Evolutionary conservation across 2,888 invertebrate genomes (phyloP), one percentile per base, ranked within the genome.

Genomic region (Zaprionus lineosus): DNA sequence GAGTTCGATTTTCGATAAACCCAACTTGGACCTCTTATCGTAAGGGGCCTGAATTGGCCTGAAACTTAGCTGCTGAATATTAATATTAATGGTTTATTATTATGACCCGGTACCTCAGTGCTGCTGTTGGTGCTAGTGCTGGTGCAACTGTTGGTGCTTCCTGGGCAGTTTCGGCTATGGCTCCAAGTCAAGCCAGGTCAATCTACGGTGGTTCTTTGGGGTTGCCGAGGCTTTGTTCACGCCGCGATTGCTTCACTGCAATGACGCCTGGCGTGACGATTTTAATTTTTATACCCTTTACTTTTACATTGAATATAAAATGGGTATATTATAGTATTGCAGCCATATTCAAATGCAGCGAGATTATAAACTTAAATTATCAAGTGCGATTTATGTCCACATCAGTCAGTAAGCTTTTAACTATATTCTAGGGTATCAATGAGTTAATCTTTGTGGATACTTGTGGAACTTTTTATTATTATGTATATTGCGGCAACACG

Each of bases 181-280:
- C 39, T 41, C 31, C 24, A 21, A 46, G 40, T 55, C 18, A 28
- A 37, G 44, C 46, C 43, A 12, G 55, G 57, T 26, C 75, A 47
- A 19, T 39, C 34, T 29, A 11, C n/a, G 12, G 29, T 53, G 52
- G 8, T 78, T 71, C 84, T 84, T 66, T 51, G 66, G 63, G 46
- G 52, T 63, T 64, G 55, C 56, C 57, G 52, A 61, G 55, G 63
- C 74, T 84, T 84, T 78, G 77, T 76, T 84, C 72, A 60, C 61
- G 77, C 77, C 77, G 81, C 81, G 68, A 68, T 74, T 84, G 74
- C 63, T 73, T 77, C 65, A 77, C 69, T 61, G 67, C 64, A 64
- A 81, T 82, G 86, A 85, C 87, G 86, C 85, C 86, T 87, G 86
- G 86, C 88, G 88, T 87, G 87, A 87, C 88, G 83, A 72, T 84